Evolutionary conservation across 2,888 invertebrate genomes (phyloP), one percentile per base, ranked within the genome.

Genomic region (Parascotia fuliginaria): DNA sequence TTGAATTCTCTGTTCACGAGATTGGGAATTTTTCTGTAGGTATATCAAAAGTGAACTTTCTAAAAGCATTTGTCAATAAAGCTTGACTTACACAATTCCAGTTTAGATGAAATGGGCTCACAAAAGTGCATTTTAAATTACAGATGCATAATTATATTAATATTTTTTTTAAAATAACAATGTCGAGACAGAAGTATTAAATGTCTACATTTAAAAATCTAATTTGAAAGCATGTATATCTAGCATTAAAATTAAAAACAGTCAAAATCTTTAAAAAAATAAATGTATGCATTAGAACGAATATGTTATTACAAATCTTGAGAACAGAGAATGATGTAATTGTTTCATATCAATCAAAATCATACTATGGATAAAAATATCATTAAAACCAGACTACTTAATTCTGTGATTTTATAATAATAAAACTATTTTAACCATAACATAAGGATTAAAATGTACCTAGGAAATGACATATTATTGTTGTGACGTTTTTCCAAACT

Each of bases 351-450:
- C 24, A 34, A 15, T 29, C n/a, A 42, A 49, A 19, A 43, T 45
- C 12, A 41, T 42, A 44, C 41, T 53, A 40, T 15, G 31, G 32
- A 32, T 16, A 49, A 38, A 32, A 31, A 42, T 24, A 51, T 24
- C 24, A 42, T 46, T 53, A 40, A 59, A 54, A 60, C 38, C 50
- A 43, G 50, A 51, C 49, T 55, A 60, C 57, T 57, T 58, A 64
- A 60, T 60, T 64, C 53, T 62, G 59, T 58, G 62, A 70, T 65
- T 67, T 58, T 48, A 63, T 45, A 42, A 52, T 43, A 46, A 34
- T 53, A 54, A 48, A 47, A 48, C 44, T 63, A 60, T 58, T 60
- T 48, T 34, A 47, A 56, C 32, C 44, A 34, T 62, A 48, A 55
- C 48, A 57, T 62, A 55, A 66, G 60, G 34, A 60, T 55, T 58